A percentile compares a stretch with the other conserved stretches of the same genome.
These are phyloP conservation scores for Apostichopus parvimensis DNA, from an alignment of 35 echinoderm and acorn worm species.

Conservation along the genomic window DNA sequence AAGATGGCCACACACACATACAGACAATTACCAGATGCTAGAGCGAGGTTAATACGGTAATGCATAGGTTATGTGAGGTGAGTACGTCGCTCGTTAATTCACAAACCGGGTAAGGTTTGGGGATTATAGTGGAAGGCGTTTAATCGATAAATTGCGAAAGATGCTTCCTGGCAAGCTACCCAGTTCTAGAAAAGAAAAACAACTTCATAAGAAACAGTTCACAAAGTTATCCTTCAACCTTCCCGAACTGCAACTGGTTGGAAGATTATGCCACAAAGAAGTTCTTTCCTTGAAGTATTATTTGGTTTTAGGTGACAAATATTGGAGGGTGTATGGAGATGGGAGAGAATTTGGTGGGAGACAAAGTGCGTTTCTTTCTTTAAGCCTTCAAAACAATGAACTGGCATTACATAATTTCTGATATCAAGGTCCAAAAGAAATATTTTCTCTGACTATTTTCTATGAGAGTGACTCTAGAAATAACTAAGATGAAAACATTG, in stretches of 20 bases:
- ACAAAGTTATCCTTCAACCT: not conserved
- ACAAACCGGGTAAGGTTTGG: no score
- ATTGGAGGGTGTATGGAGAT: constrained; percentile 64
- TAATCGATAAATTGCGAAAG: not conserved
- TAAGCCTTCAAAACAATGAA: constrained; percentile 59
- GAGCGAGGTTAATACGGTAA: no score
- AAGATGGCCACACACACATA: no score
- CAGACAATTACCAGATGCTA: no score
- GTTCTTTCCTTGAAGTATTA: constrained; percentile 49
- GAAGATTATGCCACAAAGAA: constrained; percentile 39
- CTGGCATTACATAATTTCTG: not conserved
- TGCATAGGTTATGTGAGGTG: no score
- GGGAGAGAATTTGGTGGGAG: constrained; percentile 70
- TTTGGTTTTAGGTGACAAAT: not conserved
- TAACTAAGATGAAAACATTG: constrained; percentile 72
- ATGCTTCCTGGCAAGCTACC: not conserved
- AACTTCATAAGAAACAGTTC: not conserved
- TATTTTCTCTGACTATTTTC: constrained; percentile 69
- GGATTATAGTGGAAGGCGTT: constrained; percentile 8
- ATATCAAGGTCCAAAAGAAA: constrained; percentile 58
- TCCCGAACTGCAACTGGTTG: constrained; percentile 16
- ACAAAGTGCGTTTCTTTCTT: constrained; percentile 46
- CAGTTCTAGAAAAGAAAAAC: not conserved
- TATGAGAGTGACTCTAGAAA: constrained; percentile 80
- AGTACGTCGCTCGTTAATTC: no score